phyloP scores from a whole-genome alignment of 2,888 invertebrate genomes.

The Ormyrus labotus region DNA sequence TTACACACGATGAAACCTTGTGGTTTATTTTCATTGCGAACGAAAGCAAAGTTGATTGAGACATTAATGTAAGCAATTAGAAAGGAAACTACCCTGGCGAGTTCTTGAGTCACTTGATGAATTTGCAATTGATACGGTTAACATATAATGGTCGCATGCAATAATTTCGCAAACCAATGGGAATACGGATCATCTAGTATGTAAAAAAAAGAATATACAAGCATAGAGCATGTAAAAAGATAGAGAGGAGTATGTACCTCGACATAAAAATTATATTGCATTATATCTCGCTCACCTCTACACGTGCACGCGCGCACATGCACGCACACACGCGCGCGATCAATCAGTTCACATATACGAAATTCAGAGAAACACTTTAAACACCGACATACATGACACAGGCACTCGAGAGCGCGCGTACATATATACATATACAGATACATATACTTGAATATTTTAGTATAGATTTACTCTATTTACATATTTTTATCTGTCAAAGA shows the following conservation, averaged over 20 bases:
- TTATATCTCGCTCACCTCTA: slow-evolving; percentile 6
- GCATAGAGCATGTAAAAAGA: background rate
- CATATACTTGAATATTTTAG: slow-evolving; percentile 75
- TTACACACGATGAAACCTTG: background rate
- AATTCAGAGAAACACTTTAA: too few relatives aligned
- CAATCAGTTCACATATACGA: slow-evolving; percentile 1
- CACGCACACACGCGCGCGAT: background rate
- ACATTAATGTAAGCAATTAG: too few relatives aligned
- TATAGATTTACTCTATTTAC: slow-evolving; percentile 77
- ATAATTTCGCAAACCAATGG: slow-evolving; percentile 19
- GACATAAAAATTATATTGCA: slow-evolving; percentile 11
- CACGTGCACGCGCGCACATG: background rate
- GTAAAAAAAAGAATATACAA: background rate
- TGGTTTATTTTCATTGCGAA: too few relatives aligned
- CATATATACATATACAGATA: slow-evolving; percentile 31
- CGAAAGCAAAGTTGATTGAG: too few relatives aligned
- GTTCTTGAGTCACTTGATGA: slow-evolving; percentile 10
- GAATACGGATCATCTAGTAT: background rate
- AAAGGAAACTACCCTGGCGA: background rate
- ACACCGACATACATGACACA: too few relatives aligned
- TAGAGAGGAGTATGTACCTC: slow-evolving; percentile 20
- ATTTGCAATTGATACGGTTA: slow-evolving; percentile 12
- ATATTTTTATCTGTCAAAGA: slow-evolving; percentile 76
- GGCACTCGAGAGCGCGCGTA: background rate
- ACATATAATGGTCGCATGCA: slow-evolving; percentile 7